Percentiles rank a stretch among this genome's conserved stretches.
These are phyloP conservation scores for Drosophila elegans DNA, from an alignment of 1,140 invertebrate species.

Conservation along the genomic window DNA sequence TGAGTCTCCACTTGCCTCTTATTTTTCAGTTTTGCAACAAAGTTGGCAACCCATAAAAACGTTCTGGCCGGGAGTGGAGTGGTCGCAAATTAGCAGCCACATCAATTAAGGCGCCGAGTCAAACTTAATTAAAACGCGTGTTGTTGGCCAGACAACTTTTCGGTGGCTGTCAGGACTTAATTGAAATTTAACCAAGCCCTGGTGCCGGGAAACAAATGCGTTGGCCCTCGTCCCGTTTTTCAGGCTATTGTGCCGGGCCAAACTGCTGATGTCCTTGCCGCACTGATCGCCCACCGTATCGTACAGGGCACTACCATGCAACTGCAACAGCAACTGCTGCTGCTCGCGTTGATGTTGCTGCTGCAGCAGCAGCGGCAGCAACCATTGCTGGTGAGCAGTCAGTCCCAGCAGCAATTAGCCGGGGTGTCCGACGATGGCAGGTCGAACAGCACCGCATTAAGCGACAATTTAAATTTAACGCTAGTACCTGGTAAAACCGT, in stretches of 20 bases:
- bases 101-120: slow-evolving; percentile 56
- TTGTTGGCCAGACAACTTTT: slow-evolving; percentile 47
- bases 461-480: slow-evolving; percentile 59
- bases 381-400: neutral
- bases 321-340: neutral
- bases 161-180: slow-evolving; percentile 47
- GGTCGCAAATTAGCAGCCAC: slow-evolving; percentile 54
- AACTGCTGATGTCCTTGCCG: slow-evolving; percentile 12
- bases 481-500: slow-evolving; percentile 9
- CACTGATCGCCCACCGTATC: slow-evolving; percentile 19
- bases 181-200: slow-evolving; percentile 58
- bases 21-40: slow-evolving; percentile 57
- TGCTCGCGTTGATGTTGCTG: slow-evolving; percentile 17
- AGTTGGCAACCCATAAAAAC: slow-evolving; percentile 42
- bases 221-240: slow-evolving; percentile 16
- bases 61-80: slow-evolving; percentile 1
- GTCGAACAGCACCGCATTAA: slow-evolving; percentile 5
- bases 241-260: slow-evolving; percentile 2
- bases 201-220: slow-evolving; percentile 38
- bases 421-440: slow-evolving; percentile 26
- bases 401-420: slow-evolving; percentile 38
- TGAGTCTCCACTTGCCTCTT: slow-evolving; percentile 37
- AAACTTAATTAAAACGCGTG: slow-evolving; percentile 74
- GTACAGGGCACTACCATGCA: slow-evolving; percentile 6
- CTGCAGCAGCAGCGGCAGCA: slow-evolving; percentile 10